Conservation (phyloP, 2,797 vertebrate genomes). For the Otus scops region DNA sequence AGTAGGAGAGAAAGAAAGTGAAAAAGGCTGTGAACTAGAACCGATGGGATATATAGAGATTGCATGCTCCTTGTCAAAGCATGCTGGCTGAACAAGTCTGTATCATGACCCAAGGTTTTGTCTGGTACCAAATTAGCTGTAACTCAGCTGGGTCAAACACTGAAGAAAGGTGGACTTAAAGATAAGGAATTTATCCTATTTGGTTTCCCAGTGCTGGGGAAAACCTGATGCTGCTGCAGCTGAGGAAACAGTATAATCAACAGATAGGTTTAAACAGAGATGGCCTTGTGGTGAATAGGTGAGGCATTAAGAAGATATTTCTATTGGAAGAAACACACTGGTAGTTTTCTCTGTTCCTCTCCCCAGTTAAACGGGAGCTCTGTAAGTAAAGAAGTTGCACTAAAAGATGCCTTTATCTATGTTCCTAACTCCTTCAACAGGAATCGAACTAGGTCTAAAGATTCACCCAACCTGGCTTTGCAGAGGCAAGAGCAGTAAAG, state of each 20-base stretch:
- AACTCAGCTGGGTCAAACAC: neutral
- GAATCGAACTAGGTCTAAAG: neutral
- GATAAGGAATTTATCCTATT: neutral
- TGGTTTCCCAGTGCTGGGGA: neutral
- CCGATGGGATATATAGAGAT: neutral
- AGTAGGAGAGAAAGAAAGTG: neutral
- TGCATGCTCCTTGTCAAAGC: neutral
- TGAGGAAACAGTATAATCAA: neutral
- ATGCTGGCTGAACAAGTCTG: neutral
- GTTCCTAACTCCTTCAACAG: neutral
- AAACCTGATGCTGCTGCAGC: neutral
- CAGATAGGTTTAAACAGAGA: neutral
- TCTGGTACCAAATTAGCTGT: neutral
- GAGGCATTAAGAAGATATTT: neutral
- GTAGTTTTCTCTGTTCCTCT: neutral
- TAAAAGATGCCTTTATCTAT: neutral
- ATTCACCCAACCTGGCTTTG: neutral
- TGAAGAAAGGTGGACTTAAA: neutral
- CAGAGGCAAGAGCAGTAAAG: neutral
- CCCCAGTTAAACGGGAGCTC: neutral
- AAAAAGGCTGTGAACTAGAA: neutral
- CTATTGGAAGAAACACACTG: neutral
- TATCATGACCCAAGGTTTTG: neutral
- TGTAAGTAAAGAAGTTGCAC: neutral
- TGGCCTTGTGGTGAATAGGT: neutral